Conservation (phyloP, 2,888 invertebrate genomes). For the Campaea margaritaria region DNA sequence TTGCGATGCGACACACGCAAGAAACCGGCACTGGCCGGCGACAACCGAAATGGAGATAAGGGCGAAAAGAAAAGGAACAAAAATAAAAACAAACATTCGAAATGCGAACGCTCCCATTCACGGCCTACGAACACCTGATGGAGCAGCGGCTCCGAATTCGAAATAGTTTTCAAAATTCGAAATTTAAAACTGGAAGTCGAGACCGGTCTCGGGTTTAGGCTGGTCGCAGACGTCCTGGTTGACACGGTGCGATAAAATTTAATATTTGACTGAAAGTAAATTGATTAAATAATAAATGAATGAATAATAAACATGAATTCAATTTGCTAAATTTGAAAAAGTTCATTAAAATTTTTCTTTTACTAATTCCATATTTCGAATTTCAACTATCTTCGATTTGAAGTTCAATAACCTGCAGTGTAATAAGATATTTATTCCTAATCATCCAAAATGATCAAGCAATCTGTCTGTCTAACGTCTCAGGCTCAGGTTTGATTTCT, state of each 20-base stretch:
- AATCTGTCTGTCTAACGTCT: too few relatives aligned
- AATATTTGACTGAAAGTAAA: too few relatives aligned
- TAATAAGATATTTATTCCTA: too few relatives aligned
- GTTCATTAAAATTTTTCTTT: too few relatives aligned
- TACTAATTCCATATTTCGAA: too few relatives aligned
- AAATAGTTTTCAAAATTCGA: constrained; percentile 42
- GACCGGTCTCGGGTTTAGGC: constrained; percentile 16
- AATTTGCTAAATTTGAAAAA: too few relatives aligned
- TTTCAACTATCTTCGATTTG: too few relatives aligned
- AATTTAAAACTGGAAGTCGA: constrained; percentile 28
- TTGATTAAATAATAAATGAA: too few relatives aligned
- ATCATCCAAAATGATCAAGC: too few relatives aligned
- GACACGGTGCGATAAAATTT: too few relatives aligned
- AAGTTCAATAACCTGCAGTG: too few relatives aligned
- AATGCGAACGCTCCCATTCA: constrained; percentile 70
- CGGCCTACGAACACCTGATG: constrained; percentile 64
- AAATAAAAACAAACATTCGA: constrained; percentile 69
- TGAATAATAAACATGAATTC: too few relatives aligned
- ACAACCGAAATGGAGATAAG: constrained; percentile 72
- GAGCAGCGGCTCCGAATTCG: constrained; percentile 35
- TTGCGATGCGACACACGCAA: constrained; percentile 73
- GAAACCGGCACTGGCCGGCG: constrained; percentile 51
- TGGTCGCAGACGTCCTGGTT: neutral
- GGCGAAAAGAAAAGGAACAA: constrained; percentile 34
- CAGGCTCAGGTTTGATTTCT: neutral